Evolutionary conservation across 2,888 invertebrate genomes (phyloP).

Genomic region (Sturmia bella): DNA sequence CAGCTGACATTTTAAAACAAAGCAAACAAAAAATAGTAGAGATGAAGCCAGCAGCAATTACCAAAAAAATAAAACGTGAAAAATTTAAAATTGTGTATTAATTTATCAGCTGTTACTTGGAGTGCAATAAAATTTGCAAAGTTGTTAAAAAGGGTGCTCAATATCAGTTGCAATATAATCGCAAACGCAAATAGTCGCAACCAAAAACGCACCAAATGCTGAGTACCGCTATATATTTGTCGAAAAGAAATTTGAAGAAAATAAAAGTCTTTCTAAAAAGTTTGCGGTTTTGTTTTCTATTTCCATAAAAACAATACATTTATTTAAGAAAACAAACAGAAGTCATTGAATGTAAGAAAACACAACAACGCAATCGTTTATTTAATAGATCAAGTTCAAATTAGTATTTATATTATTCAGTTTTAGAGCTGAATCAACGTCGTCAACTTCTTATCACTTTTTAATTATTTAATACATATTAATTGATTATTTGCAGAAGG

Average conservation of each 20-base stretch:
- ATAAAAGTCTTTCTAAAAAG: neutral
- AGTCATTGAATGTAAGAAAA: constrained; percentile 1
- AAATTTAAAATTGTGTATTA: no score
- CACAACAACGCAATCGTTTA: constrained; percentile 36
- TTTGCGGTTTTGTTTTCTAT: constrained; percentile 27
- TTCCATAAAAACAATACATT: neutral
- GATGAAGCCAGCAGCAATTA: no score
- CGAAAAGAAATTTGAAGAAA: neutral
- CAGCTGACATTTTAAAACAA: no score
- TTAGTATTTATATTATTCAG: neutral
- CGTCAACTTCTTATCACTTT: constrained; percentile 29
- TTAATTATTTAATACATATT: neutral
- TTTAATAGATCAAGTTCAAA: constrained; percentile 52
- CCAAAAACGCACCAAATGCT: no score
- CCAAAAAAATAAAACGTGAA: no score
- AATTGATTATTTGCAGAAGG: constrained; percentile 16
- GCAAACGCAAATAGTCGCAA: no score
- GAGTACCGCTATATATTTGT: no score
- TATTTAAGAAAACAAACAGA: constrained; percentile 1
- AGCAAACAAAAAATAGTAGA: no score
- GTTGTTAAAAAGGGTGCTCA: no score
- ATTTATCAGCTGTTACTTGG: no score
- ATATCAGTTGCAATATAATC: no score
- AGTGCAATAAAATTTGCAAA: no score
- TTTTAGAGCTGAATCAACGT: neutral